Base-by-base conservation (phyloP, 2,888 invertebrate genomes). In the Brenthis ino region DNA sequence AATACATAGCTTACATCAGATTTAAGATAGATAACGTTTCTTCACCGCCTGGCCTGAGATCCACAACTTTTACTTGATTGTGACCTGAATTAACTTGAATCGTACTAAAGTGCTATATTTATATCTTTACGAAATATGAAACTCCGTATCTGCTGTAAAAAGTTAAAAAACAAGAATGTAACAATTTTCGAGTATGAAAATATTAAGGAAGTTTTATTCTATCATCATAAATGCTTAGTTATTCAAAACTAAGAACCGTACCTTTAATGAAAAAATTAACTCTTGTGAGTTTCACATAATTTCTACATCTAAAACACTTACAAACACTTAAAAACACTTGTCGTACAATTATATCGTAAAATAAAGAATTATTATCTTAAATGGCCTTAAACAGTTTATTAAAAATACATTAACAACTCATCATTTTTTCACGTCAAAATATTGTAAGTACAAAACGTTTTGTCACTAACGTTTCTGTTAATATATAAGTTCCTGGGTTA, bases 11-110 rank as follows among this genome's bases (percentile, higher is more conserved):
- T 65, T 65, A 53, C 57, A 50, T 65, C 37, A 65, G n/a, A 48
- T 50, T 47, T 56, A 37, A 65, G 14, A 58, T 53, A 53, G 24
- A 47, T 50, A n/a, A 53, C 14, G 20, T 65, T 53, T 58, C 58
- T 53, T n/a, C 53, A 47, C 24, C 16, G 57, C 24, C 20, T 57
- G 16, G 48, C 12, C 50, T 13, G 50, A 55, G 64, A 48, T 64
- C 11, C 64, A 64, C 47, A 20, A 54, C 60, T 66, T 60, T 66
- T 54, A 66, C 66, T 54, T 28, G 0, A 20, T 28, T 66, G 28
- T 60, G 60, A 60, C 54, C 48, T 60, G 47, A 58, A 58, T 65
- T 24, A 47, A 16, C 3, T 3, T 43, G 37, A 43, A 43, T 43
- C 37, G 37, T 43, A n/a, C 8, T 53, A 51, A 53, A 51, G 1